phyloP scores from a whole-genome alignment of 1,140 invertebrate genomes.

The Drosophila guanche region DNA sequence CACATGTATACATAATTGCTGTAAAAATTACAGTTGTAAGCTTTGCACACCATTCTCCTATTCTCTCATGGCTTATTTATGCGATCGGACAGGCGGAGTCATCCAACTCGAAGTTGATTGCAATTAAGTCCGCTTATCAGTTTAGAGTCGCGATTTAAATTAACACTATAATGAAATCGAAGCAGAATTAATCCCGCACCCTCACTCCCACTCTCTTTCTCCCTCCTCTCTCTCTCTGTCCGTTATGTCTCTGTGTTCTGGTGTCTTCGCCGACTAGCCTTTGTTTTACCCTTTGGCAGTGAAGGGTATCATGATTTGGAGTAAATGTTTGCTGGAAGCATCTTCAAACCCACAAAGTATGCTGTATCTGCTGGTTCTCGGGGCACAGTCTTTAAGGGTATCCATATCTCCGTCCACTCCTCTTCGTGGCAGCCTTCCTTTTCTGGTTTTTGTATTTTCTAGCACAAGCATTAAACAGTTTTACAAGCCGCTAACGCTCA shows the following conservation, averaged over 20 bases:
- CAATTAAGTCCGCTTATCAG: conserved; percentile 78
- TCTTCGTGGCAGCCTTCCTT: no score
- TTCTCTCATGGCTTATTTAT: conserved; percentile 35
- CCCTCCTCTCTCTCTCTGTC: neutral
- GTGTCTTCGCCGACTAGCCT: conserved; percentile 55
- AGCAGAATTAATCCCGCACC: neutral
- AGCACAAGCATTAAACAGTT: conserved; percentile 68
- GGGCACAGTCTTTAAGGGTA: no score
- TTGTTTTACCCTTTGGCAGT: conserved; percentile 7
- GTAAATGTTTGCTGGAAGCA: no score
- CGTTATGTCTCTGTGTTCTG: conserved; percentile 16
- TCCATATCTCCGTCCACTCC: no score
- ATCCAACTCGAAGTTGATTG: conserved; percentile 56
- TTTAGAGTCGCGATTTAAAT: conserved; percentile 65
- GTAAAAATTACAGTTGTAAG: conserved; percentile 75
- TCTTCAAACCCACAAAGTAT: no score
- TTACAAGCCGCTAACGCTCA: conserved; percentile 79
- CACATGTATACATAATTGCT: conserved; percentile 66
- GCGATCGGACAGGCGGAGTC: conserved; percentile 57
- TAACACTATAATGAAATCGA: conserved; percentile 48
- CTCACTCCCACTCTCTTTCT: neutral
- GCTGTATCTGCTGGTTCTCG: no score
- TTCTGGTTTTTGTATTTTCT: neutral
- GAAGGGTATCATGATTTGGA: no score
- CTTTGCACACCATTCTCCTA: conserved; percentile 44